Evolutionary conservation across 2,113 vertebrate species (phyloP), one percentile per base, ranked within the genome.

Genomic region (Otis tarda): DNA sequence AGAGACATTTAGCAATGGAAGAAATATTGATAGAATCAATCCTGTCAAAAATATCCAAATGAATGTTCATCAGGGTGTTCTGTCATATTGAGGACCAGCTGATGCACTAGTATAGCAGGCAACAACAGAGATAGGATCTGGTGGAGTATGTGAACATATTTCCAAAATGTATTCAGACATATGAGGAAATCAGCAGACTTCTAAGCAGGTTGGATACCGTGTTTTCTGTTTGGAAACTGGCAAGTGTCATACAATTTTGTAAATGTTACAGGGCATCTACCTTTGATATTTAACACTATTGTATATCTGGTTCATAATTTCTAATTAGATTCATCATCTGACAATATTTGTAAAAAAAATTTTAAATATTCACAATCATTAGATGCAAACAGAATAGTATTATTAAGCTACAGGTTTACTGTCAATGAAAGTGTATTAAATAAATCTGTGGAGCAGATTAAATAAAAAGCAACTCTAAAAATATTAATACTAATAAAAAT

Each of bases 61-160:
- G 3, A 2, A 3, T 8, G 5, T 56, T 64, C 1, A 2, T 63
- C 3, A 2, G 12, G n/a, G 7, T 53, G 12, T 61, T 56, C 33
- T 61, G 28, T 39, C 61, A 39, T 45, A 3, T 41, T 56, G 25
- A 73, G 73, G 33, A 77, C 15, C 13, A 60, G 18, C 17, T 37
- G 22, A 30, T 4, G 0, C 1, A 2, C 59, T 47, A 45, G 3
- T 22, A 41, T 22, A 79, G 23, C 9, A 49, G 23, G 7, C 7
- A 55, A 90, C 20, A 17, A 56, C 17, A 87, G 55, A 92, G 84
- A 63, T 17, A 61, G 49, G 23, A 23, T 56, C 16, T 74, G 60
- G 5, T 60, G 17, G 20, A 4, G 4, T n/a, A 24, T 19, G 7
- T 63, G 7, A 69, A 75, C 50, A 7, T 10, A 59, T 86, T 86